A percentile compares a stretch with the other conserved stretches of the same genome.
Evolutionary conservation across 2,888 invertebrate species (phyloP).

Genomic region (Dilophus febrilis): DNA sequence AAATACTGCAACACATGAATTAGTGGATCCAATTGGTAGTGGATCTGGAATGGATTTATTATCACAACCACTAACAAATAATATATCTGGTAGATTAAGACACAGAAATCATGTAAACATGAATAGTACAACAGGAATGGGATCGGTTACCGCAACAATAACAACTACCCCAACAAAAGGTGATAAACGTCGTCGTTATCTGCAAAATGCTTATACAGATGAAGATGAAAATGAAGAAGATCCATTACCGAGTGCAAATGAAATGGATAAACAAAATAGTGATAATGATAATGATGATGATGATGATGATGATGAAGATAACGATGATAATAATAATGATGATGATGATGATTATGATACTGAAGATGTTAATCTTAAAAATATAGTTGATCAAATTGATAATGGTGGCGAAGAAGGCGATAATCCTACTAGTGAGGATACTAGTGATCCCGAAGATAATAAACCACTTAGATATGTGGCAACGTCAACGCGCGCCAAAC

Average conservation of each 20-base stretch:
- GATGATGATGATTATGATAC: background rate
- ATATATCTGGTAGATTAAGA: constrained; percentile 1
- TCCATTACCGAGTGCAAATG: background rate
- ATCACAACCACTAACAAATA: background rate
- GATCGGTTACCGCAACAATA: no score
- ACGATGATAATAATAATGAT: background rate
- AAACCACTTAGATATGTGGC: constrained; percentile 23
- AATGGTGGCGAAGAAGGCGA: constrained; percentile 8
- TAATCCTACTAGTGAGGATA: constrained; percentile 15
- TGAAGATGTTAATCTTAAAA: background rate
- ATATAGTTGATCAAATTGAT: no score
- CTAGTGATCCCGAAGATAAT: constrained; percentile 28
- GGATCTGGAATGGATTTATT: no score
- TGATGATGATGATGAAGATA: background rate
- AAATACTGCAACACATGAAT: constrained; percentile 4
- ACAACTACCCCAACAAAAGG: background rate
- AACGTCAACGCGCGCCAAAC: constrained; percentile 18
- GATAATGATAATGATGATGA: background rate
- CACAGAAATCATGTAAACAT: background rate
- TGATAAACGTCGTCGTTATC: background rate
- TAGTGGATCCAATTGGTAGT: constrained; percentile 3
- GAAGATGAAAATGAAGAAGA: no score
- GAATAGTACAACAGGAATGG: no score
- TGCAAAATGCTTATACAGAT: no score
- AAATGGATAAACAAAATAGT: background rate